phyloP scores from a whole-genome alignment of 2,113 vertebrate species.

The Meles meles region DNA sequence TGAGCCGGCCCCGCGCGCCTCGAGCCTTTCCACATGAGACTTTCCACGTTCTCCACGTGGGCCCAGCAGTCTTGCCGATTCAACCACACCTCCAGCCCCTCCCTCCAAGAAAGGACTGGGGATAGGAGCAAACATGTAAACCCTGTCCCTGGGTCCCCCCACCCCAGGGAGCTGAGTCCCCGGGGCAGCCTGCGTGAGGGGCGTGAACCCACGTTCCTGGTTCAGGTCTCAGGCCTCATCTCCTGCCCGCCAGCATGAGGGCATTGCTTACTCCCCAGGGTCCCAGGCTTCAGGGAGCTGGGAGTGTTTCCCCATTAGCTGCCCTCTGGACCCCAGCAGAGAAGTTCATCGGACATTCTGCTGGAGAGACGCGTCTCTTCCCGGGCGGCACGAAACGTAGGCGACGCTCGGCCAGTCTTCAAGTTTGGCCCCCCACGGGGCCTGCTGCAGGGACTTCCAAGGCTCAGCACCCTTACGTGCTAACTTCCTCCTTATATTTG shows the following conservation, averaged over 20 bases:
- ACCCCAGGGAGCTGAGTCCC: background rate
- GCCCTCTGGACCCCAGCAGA: background rate
- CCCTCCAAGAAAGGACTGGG: rapidly evolving
- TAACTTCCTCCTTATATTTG: background rate
- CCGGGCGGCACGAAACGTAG: rapidly evolving
- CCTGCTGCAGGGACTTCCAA: background rate
- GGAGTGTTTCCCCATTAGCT: rapidly evolving
- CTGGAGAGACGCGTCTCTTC: background rate
- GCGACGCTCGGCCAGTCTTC: rapidly evolving
- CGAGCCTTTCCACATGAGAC: background rate
- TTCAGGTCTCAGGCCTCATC: background rate
- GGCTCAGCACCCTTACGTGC: too few relatives aligned
- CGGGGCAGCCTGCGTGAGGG: rapidly evolving
- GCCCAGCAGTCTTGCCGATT: rapidly evolving
- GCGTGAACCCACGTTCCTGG: rapidly evolving
- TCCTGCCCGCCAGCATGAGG: rapidly evolving
- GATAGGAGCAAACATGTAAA: background rate
- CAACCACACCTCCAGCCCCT: rapidly evolving
- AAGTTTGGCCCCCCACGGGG: rapidly evolving
- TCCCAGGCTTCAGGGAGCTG: background rate
- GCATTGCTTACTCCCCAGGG: rapidly evolving
- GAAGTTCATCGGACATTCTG: rapidly evolving
- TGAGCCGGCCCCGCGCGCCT: background rate
- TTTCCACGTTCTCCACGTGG: rapidly evolving
- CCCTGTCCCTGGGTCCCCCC: too few relatives aligned